Conservation (phyloP, 1,140 invertebrate species). For the Asbolus verrucosus region DNA sequence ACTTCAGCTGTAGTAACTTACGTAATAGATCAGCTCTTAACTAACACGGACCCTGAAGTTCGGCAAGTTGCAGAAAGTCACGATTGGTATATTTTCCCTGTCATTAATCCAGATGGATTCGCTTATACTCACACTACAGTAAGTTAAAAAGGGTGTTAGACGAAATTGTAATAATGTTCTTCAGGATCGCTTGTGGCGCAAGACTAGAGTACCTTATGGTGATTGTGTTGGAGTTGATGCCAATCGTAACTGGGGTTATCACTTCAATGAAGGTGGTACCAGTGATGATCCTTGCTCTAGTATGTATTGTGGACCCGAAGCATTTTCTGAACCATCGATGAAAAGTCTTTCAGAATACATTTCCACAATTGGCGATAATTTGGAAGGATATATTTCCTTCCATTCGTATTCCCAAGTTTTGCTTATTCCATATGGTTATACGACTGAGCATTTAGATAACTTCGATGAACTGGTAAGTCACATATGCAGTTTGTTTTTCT, state of each 20-base stretch:
- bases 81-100: conserved; percentile 79
- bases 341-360: conserved; percentile 70
- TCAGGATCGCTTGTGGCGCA: conserved; percentile 79
- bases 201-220: conserved; percentile 72
- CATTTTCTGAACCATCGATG: too few relatives aligned
- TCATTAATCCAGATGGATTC: conserved; percentile 84
- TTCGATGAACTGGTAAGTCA: conserved; percentile 73
- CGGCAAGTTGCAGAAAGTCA: conserved; percentile 69
- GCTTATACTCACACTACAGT: conserved; percentile 75
- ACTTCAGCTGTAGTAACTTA: conserved; percentile 77
- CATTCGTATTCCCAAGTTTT: conserved; percentile 83
- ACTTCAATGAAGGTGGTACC: conserved; percentile 76
- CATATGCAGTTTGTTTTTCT: background rate
- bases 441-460: conserved; percentile 69
- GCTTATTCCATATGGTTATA: conserved; percentile 79
- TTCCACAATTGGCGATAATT: conserved; percentile 65
- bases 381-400: conserved; percentile 78
- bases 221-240: conserved; percentile 76
- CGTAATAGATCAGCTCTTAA: conserved; percentile 73
- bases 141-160: conserved; percentile 55
- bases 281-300: conserved; percentile 77
- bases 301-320: conserved; percentile 78
- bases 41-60: conserved; percentile 66
- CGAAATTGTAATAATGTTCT: conserved; percentile 8
- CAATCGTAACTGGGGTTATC: conserved; percentile 81